A percentile compares a stretch with the other conserved stretches of the same genome.
phyloP scores from a whole-genome alignment of 2,888 invertebrate species.

The Cheilosia variabilis region DNA sequence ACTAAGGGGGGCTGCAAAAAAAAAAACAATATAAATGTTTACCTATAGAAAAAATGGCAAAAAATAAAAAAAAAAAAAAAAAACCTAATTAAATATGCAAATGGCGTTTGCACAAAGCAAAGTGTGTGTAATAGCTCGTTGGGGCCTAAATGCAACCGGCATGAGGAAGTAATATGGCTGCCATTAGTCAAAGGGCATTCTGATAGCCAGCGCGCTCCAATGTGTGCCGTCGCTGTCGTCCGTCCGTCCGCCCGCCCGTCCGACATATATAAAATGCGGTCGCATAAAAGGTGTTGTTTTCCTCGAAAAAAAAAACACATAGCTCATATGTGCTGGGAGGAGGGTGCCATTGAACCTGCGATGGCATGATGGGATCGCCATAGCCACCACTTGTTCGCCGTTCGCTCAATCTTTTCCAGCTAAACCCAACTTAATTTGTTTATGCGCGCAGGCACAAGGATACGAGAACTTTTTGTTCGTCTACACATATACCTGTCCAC shows the following conservation, averaged over 20 bases:
- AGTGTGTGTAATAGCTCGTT: slow-evolving; percentile 74
- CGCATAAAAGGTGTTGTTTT: slow-evolving; percentile 65
- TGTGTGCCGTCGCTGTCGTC: slow-evolving; percentile 60
- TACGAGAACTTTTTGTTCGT: slow-evolving; percentile 41
- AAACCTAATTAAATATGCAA: slow-evolving; percentile 73
- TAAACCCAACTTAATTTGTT: slow-evolving; percentile 66
- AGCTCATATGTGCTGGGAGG: slow-evolving; percentile 18
- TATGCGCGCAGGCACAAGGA: slow-evolving; percentile 57
- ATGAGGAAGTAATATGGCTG: slow-evolving; percentile 75
- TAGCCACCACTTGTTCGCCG: slow-evolving; percentile 30
- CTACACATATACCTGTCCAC: slow-evolving; percentile 25
- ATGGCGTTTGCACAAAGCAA: slow-evolving; percentile 74
- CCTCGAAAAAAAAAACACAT: slow-evolving; percentile 58
- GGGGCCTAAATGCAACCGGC: slow-evolving; percentile 73
- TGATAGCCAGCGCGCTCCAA: slow-evolving; percentile 65
- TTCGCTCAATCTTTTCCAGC: slow-evolving; percentile 30
- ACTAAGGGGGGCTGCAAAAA: slow-evolving; percentile 26
- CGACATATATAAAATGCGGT: slow-evolving; percentile 51
- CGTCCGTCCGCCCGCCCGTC: slow-evolving; percentile 22
- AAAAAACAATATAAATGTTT: not conserved
- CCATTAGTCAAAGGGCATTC: slow-evolving; percentile 75
- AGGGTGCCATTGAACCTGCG: slow-evolving; percentile 68
- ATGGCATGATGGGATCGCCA: not conserved
- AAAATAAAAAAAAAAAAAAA: slow-evolving; percentile 47
- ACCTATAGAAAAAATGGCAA: slow-evolving; percentile 14